Conservation (phyloP, 2,888 invertebrate species). For the Endomychus coccineus region DNA sequence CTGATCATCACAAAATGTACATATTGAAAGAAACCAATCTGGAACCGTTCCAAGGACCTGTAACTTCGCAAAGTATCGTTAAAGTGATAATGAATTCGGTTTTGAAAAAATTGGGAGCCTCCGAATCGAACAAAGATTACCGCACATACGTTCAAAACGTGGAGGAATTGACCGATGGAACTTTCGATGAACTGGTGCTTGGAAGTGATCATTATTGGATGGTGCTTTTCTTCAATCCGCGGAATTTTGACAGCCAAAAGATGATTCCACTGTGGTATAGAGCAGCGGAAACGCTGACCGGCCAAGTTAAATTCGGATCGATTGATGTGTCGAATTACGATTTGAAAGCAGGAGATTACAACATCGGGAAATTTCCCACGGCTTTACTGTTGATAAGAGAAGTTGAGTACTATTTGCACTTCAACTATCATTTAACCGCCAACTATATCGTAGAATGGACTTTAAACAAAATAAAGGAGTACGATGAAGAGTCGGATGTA, state of each 20-base stretch:
- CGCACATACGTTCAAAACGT: slow-evolving; percentile 47
- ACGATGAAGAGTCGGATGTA: slow-evolving; percentile 63
- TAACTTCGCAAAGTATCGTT: slow-evolving; percentile 11
- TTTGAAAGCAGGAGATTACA: slow-evolving; percentile 66
- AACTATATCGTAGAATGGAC: slow-evolving; percentile 83
- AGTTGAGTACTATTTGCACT: slow-evolving; percentile 48
- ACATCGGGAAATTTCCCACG: slow-evolving; percentile 85
- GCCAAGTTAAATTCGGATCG: slow-evolving; percentile 86
- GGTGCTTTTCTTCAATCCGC: slow-evolving; percentile 90
- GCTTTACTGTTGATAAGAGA: slow-evolving; percentile 44
- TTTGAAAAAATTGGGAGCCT: slow-evolving; percentile 6
- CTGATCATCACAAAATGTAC: slow-evolving; percentile 7
- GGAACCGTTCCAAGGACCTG: slow-evolving; percentile 8
- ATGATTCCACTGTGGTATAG: slow-evolving; percentile 84
- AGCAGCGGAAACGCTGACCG: slow-evolving; percentile 69
- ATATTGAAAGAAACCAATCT: slow-evolving; percentile 5
- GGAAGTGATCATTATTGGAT: slow-evolving; percentile 88
- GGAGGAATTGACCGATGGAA: slow-evolving; percentile 82
- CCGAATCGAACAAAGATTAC: slow-evolving; percentile 2
- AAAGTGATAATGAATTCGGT: slow-evolving; percentile 11
- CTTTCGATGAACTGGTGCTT: slow-evolving; percentile 82
- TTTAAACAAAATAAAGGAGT: slow-evolving; percentile 64
- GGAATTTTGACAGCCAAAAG: slow-evolving; percentile 90
- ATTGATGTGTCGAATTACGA: slow-evolving; percentile 86
- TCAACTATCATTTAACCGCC: slow-evolving; percentile 79